Conservation (phyloP, 2,888 invertebrate species). For the Glyphotaelius pellucidus region DNA sequence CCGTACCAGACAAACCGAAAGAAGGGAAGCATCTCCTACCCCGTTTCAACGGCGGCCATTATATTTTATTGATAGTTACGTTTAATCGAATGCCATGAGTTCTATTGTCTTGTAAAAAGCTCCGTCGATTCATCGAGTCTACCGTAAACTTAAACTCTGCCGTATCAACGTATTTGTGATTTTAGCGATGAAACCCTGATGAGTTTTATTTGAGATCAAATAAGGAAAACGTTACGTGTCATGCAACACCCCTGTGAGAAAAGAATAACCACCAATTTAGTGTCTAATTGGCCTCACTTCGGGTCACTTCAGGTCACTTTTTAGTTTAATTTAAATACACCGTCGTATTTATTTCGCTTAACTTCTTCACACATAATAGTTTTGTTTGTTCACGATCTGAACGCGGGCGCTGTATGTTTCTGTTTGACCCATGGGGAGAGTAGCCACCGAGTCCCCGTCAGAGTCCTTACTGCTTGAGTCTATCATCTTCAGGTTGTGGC, state of each 20-base stretch:
- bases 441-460: conserved; percentile 61
- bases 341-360: background rate
- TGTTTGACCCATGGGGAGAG: conserved; percentile 55
- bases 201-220: background rate
- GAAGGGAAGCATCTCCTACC: background rate
- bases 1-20: background rate
- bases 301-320: background rate
- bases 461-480: conserved; percentile 67
- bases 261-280: background rate
- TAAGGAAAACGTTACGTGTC: background rate
- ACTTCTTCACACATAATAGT: conserved; percentile 42
- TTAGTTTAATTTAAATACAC: conserved; percentile 5
- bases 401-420: conserved; percentile 36
- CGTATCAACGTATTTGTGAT: background rate
- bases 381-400: conserved; percentile 23
- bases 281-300: background rate
- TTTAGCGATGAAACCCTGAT: background rate
- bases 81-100: background rate
- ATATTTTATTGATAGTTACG: background rate
- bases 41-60: background rate
- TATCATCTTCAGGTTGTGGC: conserved; percentile 69
- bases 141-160: background rate
- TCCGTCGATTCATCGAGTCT: background rate
- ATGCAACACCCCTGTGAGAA: background rate
- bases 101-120: background rate